Evolutionary conservation across 2,888 invertebrate species (phyloP).

Genomic region (Malthinus flaveolus): DNA sequence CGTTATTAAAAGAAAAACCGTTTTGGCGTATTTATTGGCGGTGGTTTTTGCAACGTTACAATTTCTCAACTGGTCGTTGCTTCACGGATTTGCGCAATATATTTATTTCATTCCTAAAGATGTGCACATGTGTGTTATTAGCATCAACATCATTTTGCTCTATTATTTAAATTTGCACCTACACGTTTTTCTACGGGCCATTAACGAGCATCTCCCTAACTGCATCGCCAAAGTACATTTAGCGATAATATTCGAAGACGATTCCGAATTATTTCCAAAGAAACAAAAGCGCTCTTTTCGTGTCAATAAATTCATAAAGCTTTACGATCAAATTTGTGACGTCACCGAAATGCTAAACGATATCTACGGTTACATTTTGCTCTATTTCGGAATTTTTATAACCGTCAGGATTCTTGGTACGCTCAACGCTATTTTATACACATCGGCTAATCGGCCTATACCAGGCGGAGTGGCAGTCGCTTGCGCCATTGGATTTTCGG

Average conservation of each 20-base stretch:
- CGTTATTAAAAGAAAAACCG: neutral
- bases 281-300: no score
- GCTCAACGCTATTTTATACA: neutral
- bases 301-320: conserved; percentile 8
- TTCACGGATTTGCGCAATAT: neutral
- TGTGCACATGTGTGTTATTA: neutral
- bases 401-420: neutral
- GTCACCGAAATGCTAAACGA: conserved; percentile 15
- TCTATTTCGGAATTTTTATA: neutral
- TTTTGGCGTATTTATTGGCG: neutral
- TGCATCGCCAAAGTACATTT: no score
- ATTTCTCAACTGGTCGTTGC: neutral
- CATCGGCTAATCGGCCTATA: no score
- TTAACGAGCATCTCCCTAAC: neutral
- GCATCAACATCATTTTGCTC: neutral
- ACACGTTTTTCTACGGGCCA: neutral
- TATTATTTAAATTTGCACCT: neutral
- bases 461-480: neutral
- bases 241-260: neutral
- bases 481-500: neutral
- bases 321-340: conserved; percentile 27
- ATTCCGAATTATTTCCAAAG: neutral
- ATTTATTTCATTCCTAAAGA: neutral
- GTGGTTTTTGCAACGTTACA: neutral
- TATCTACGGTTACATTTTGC: conserved; percentile 14